Evolutionary conservation across 2,888 invertebrate species (phyloP).

Genomic region (Epinotia nisella): DNA sequence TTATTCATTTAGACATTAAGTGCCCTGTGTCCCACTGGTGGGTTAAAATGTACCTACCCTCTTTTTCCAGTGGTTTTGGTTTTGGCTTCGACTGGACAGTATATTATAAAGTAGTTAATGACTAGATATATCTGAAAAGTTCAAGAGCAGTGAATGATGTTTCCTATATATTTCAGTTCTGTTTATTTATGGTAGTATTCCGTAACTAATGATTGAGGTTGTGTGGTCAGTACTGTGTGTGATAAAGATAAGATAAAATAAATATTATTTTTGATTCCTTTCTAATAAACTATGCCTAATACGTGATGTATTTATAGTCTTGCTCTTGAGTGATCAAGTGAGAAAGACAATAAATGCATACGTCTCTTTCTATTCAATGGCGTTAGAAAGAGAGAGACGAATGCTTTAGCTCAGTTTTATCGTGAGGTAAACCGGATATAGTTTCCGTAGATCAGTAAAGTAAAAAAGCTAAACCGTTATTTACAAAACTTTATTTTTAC

Average conservation of each 20-base stretch:
- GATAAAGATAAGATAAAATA: too few species aligned
- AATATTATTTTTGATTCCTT: too few species aligned
- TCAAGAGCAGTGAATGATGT: too few species aligned
- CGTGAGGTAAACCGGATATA: too few species aligned
- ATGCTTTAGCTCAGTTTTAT: neutral
- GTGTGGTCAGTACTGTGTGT: too few species aligned
- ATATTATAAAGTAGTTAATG: neutral
- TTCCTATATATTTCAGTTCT: neutral
- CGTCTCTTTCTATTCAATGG: neutral
- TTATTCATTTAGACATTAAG: neutral
- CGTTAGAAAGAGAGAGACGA: neutral
- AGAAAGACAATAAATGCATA: neutral
- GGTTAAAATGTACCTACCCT: neutral
- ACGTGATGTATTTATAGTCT: neutral
- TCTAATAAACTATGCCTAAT: neutral
- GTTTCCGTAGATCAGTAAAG: too few species aligned
- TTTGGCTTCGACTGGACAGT: neutral
- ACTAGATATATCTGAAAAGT: too few species aligned
- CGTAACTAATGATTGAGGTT: too few species aligned
- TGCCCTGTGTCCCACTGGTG: neutral
- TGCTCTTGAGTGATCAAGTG: neutral
- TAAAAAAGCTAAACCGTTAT: conserved; percentile 58
- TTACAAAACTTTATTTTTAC: conserved; percentile 75
- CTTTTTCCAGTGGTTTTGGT: neutral
- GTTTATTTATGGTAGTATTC: neutral